Evolutionary conservation across 1,140 invertebrate genomes (phyloP).

Genomic region (Coenobita brevimanus): DNA sequence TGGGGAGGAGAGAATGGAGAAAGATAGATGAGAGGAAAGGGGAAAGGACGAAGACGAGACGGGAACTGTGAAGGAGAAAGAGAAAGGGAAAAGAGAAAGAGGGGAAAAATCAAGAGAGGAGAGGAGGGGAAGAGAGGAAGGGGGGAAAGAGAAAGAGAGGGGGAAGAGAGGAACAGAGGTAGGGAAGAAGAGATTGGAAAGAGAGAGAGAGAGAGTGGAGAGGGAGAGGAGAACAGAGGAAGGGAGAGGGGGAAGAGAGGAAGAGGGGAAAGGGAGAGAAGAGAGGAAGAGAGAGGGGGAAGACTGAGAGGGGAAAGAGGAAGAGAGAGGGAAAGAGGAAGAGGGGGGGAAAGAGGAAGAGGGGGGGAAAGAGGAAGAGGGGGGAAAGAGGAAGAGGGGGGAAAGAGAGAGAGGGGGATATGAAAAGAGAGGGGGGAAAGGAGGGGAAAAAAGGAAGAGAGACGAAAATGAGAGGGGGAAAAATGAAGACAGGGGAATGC

Average conservation of each 20-base stretch:
- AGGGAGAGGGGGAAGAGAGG: not conserved
- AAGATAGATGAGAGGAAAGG: too few species aligned
- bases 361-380: constrained; percentile 21
- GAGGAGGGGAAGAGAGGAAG: too few species aligned
- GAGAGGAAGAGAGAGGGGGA: constrained; percentile 14
- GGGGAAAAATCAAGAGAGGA: too few species aligned
- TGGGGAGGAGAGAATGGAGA: too few species aligned
- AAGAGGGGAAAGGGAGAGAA: constrained; percentile 14
- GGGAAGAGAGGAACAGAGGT: not conserved
- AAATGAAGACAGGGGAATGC: not conserved
- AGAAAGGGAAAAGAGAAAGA: too few species aligned
- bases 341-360: not conserved
- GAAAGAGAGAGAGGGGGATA: not conserved
- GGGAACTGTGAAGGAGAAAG: too few species aligned
- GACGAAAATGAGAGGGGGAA: not conserved
- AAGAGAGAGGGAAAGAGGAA: not conserved
- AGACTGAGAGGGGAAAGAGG: too few species aligned
- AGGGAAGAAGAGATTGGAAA: constrained; percentile 32
- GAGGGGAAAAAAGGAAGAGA: constrained; percentile 13
- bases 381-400: too few species aligned
- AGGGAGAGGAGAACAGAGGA: too few species aligned
- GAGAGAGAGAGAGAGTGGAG: not conserved
- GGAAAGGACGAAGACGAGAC: too few species aligned
- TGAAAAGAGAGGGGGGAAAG: constrained; percentile 6
- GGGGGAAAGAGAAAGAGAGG: too few species aligned